Evolutionary conservation across 2,888 invertebrate species (phyloP).

Genomic region (Zygothrica quintamaculata): DNA sequence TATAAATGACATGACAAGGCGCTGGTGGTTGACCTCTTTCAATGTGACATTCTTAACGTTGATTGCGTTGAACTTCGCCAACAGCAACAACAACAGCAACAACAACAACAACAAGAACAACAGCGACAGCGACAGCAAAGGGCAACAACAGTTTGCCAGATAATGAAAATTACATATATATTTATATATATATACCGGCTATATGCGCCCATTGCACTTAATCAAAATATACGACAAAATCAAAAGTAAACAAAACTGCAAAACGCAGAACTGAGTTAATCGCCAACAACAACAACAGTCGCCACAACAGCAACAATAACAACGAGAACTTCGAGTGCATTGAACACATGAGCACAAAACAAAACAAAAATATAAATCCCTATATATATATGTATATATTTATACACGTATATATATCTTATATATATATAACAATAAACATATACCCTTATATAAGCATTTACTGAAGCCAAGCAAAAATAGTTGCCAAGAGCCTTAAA

Average conservation of each 20-base stretch:
- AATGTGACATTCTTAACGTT: constrained; percentile 80
- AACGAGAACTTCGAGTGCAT: constrained; percentile 55
- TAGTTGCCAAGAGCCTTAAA: constrained; percentile 56
- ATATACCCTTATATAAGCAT: constrained; percentile 5
- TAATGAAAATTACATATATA: constrained; percentile 54
- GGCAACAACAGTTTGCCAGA: constrained; percentile 66
- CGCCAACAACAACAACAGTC: constrained; percentile 41
- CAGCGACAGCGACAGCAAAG: constrained; percentile 44
- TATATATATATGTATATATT: constrained; percentile 35
- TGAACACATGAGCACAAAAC: constrained; percentile 68
- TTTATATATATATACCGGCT: constrained; percentile 27
- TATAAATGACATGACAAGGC: constrained; percentile 73
- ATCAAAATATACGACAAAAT: constrained; percentile 77
- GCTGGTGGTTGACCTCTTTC: constrained; percentile 82
- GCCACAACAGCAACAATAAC: constrained; percentile 30
- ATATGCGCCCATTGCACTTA: constrained; percentile 66
- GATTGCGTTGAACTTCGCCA: constrained; percentile 61
- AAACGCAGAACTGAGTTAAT: constrained; percentile 69
- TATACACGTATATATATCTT: constrained; percentile 16
- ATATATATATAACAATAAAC: constrained; percentile 7
- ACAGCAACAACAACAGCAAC: constrained; percentile 17
- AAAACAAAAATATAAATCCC: constrained; percentile 67
- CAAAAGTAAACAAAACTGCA: constrained; percentile 79
- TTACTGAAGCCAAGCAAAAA: constrained; percentile 33
- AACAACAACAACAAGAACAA: constrained; percentile 45